Evolutionary conservation across 2,113 vertebrate species (phyloP).

Genomic region (Melospiza melodia): DNA sequence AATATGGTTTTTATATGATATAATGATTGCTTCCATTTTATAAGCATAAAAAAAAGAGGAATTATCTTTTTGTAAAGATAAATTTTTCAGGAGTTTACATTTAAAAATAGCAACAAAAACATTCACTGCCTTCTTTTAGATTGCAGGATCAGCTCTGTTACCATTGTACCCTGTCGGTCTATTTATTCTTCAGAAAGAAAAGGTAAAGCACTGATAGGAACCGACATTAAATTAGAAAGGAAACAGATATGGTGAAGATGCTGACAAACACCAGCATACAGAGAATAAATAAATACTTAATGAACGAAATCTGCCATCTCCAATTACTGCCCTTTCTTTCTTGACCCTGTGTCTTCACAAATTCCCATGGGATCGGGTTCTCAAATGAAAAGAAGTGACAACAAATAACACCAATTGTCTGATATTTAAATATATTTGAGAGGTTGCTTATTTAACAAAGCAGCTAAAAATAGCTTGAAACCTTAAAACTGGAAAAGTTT

Average conservation of each 20-base stretch:
- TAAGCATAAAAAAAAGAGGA: fast-evolving
- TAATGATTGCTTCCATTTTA: background rate
- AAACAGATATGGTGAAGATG: background rate
- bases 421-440: background rate
- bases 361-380: background rate
- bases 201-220: background rate
- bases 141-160: background rate
- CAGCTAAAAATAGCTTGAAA: background rate
- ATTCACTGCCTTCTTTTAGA: background rate
- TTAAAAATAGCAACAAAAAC: background rate
- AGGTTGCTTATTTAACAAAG: background rate
- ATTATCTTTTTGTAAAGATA: background rate
- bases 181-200: background rate
- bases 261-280: background rate
- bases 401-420: background rate
- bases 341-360: background rate
- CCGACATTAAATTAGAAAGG: background rate
- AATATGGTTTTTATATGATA: background rate
- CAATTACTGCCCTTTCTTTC: background rate
- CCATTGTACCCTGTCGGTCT: background rate
- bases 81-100: background rate
- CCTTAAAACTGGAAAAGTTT: background rate
- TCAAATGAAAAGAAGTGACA: background rate
- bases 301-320: constrained; percentile 10
- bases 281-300: constrained; percentile 30